Evolutionary conservation across 2,113 vertebrate genomes (phyloP).

Genomic region (Machaerirhynchus nigripectus): DNA sequence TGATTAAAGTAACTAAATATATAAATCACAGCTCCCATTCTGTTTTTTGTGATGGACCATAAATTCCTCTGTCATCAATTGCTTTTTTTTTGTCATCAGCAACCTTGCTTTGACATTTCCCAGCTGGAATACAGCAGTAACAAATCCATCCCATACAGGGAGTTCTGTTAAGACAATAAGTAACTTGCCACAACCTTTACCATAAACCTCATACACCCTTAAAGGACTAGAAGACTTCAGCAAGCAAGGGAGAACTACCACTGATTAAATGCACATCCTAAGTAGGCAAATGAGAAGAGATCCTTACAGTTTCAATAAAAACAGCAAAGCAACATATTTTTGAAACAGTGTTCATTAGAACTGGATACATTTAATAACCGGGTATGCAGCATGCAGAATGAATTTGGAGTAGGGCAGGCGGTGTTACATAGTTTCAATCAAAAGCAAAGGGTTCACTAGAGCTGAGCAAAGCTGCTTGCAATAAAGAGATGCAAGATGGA

Average conservation of each 20-base stretch:
- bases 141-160: neutral
- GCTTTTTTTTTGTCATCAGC: constrained; percentile 42
- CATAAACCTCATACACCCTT: neutral
- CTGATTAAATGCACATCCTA: neutral
- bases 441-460: neutral
- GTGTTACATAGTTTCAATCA: neutral
- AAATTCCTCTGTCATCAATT: constrained; percentile 48
- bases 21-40: constrained; percentile 42
- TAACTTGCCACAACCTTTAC: neutral
- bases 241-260: neutral
- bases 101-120: constrained; percentile 41
- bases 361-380: neutral
- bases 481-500: neutral
- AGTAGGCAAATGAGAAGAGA: neutral
- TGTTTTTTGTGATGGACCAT: constrained; percentile 12
- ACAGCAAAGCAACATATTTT: neutral
- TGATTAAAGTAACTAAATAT: constrained; percentile 58
- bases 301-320: neutral
- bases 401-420: neutral
- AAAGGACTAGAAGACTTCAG: neutral
- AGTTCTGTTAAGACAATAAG: constrained; percentile 10
- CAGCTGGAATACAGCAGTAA: neutral
- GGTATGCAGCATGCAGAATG: neutral
- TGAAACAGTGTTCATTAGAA: neutral
- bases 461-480: neutral